phyloP scores from a whole-genome alignment of 2,113 vertebrate species.

The Cyanistes caeruleus region DNA sequence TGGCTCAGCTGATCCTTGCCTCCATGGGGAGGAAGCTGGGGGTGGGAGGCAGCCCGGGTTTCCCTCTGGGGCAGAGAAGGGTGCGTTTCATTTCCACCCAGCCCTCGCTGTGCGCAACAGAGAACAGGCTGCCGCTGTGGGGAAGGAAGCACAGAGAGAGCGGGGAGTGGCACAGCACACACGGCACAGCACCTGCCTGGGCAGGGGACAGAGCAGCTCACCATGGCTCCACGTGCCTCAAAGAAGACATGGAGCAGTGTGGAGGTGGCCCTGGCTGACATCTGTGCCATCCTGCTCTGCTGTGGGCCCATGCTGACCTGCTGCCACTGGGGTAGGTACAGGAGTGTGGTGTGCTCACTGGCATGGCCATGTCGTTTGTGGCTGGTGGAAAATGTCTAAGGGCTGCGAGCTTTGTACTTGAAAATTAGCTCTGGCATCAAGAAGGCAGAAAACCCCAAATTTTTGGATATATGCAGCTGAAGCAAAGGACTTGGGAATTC shows the following conservation, averaged over 20 bases:
- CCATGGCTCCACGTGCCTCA: not conserved
- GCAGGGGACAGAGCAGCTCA: accelerated
- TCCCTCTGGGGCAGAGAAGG: constrained; percentile 12
- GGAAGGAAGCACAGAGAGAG: not conserved
- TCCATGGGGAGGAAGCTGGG: not conserved
- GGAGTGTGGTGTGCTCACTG: accelerated
- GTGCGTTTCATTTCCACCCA: constrained; percentile 15
- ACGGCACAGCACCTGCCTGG: not conserved
- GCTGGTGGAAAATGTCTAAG: not conserved
- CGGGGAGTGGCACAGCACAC: accelerated
- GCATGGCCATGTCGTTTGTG: accelerated
- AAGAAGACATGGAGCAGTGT: not conserved
- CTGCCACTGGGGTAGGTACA: constrained; percentile 6
- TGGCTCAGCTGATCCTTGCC: not conserved
- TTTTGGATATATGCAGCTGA: not conserved
- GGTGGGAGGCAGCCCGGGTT: constrained; percentile 6
- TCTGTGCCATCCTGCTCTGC: not conserved
- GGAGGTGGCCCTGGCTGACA: not conserved
- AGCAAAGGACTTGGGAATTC: not conserved
- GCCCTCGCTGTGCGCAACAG: not conserved
- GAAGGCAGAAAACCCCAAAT: not conserved
- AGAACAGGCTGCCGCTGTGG: accelerated
- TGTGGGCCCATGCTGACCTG: not conserved
- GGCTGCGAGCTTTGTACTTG: not conserved
- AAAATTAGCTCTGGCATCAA: not conserved